Conservation (phyloP, 2,113 vertebrate genomes). For the Pseudorhombus dupliciocellatus region DNA sequence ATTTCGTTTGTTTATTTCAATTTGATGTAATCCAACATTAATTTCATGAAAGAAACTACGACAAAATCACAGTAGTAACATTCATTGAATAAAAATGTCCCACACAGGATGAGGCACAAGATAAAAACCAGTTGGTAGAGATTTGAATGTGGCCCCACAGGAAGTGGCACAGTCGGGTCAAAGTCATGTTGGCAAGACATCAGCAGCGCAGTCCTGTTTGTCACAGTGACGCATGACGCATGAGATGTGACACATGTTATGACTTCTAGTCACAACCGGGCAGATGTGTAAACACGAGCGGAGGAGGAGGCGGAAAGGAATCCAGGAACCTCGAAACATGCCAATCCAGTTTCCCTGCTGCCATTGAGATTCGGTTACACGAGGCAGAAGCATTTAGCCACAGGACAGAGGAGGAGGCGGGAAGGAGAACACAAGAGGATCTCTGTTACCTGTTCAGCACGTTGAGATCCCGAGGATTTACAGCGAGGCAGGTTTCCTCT, state of each 20-base stretch:
- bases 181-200: conserved; percentile 30
- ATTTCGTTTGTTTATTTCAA: no score
- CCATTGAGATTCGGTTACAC: conserved; percentile 63
- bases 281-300: conserved; percentile 31
- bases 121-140: background rate
- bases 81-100: no score
- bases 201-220: background rate
- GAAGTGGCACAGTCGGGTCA: conserved; percentile 1
- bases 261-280: conserved; percentile 26
- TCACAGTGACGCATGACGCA: conserved; percentile 34
- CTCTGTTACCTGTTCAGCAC: conserved; percentile 58
- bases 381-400: conserved; percentile 44
- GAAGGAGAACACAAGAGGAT: conserved; percentile 45
- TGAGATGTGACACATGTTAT: conserved; percentile 28
- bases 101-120: no score
- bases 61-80: no score
- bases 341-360: conserved; percentile 60
- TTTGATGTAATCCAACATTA: no score
- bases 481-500: conserved; percentile 37
- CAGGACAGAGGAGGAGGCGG: conserved; percentile 38
- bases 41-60: no score
- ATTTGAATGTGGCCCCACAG: background rate
- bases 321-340: conserved; percentile 58
- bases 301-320: background rate
- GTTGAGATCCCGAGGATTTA: conserved; percentile 50